Percentiles rank a stretch among this genome's conserved stretches.
Conservation (phyloP, 1,140 invertebrate genomes). For the Anthonomus grandis region DNA sequence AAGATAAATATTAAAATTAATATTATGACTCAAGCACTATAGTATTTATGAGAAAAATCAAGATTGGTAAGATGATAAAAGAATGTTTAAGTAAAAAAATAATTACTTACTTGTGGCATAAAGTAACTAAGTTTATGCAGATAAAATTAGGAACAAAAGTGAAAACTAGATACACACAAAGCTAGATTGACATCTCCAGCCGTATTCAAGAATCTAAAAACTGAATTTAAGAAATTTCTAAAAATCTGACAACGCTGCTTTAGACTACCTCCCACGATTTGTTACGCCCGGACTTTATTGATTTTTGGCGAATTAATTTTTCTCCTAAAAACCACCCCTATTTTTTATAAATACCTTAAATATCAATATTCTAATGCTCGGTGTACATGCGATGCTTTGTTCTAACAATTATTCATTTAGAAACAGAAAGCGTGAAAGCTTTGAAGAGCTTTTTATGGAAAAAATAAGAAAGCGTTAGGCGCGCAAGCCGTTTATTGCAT, state of each 20-base stretch:
- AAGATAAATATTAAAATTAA: no score
- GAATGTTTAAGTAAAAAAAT: no score
- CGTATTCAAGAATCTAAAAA: no score
- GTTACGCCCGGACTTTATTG: slow-evolving; percentile 44
- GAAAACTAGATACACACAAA: no score
- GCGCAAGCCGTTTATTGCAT: slow-evolving; percentile 1
- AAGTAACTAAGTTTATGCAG: no score
- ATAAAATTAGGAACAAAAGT: no score
- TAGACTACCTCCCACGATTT: slow-evolving; percentile 29
- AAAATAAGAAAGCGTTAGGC: slow-evolving; percentile 16
- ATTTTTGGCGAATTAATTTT: slow-evolving; percentile 35
- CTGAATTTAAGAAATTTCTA: not conserved
- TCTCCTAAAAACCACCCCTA: slow-evolving; percentile 2
- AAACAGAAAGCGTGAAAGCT: slow-evolving; percentile 13
- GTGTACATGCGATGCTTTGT: slow-evolving; percentile 8
- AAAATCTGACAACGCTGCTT: slow-evolving; percentile 5
- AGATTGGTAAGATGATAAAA: no score
- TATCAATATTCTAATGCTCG: slow-evolving; percentile 6
- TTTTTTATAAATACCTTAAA: slow-evolving; percentile 2
- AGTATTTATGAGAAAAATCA: no score
- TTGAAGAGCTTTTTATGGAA: slow-evolving; percentile 12
- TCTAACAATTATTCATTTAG: not conserved
- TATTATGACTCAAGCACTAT: no score
- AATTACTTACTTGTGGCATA: no score
- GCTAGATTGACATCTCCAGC: no score